These are phyloP conservation scores for Cyclophora punctaria DNA, from an alignment of 2,888 invertebrate species.

Conservation along the genomic window DNA sequence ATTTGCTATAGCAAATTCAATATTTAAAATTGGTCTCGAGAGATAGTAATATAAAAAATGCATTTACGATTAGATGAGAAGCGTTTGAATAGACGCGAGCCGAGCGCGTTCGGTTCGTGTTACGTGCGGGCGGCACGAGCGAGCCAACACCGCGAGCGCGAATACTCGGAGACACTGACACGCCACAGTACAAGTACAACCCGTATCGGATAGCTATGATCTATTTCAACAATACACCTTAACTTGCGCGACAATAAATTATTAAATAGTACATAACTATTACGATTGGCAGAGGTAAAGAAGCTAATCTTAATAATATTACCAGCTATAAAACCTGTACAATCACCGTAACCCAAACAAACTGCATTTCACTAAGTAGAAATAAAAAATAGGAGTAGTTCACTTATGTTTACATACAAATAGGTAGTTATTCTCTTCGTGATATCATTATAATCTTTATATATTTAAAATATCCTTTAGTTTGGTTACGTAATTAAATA, in stretches of 20 bases:
- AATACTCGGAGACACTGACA: conserved; percentile 13
- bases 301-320: conserved; percentile 70
- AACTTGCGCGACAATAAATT: conserved; percentile 73
- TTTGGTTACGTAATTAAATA: conserved; percentile 77
- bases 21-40: conserved; percentile 72
- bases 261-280: conserved; percentile 71
- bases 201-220: conserved; percentile 71
- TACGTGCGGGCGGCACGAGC: conserved; percentile 2
- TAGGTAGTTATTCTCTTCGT: conserved; percentile 71
- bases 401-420: conserved; percentile 68
- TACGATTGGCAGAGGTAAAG: conserved; percentile 75
- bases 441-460: conserved; percentile 53
- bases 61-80: conserved; percentile 58
- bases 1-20: conserved; percentile 69
- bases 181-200: conserved; percentile 22
- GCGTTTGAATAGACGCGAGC: conserved; percentile 34
- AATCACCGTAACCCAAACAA: conserved; percentile 72
- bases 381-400: conserved; percentile 60
- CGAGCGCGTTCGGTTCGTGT: conserved; percentile 2
- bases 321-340: conserved; percentile 75
- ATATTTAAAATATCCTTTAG: conserved; percentile 73
- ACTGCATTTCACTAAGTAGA: conserved; percentile 60
- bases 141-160: no score
- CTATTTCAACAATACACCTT: conserved; percentile 68
- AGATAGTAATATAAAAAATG: conserved; percentile 64